A percentile compares a stretch with the other conserved stretches of the same genome.
phyloP scores from a whole-genome alignment of 2,113 vertebrate genomes.

The Todiramphus saurophagus region DNA sequence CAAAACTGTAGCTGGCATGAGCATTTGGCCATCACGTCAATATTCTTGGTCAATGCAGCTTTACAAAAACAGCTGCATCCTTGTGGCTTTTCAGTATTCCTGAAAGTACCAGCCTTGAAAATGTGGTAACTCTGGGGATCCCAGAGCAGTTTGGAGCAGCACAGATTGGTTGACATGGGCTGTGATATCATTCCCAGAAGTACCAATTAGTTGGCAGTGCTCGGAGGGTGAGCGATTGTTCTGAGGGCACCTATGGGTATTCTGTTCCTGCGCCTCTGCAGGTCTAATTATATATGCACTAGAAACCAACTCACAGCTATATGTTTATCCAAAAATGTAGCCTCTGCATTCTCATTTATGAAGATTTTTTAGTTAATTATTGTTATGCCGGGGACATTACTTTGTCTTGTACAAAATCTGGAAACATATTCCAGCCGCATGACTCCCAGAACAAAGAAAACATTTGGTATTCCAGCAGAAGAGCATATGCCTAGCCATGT shows the following conservation, averaged over 20 bases:
- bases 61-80: background rate
- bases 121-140: conserved; percentile 17
- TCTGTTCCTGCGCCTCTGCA: background rate
- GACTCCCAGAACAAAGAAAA: conserved; percentile 20
- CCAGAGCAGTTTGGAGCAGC: conserved; percentile 30
- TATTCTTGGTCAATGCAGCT: background rate
- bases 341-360: conserved; percentile 21
- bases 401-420: background rate
- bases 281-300: conserved; percentile 44
- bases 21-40: background rate
- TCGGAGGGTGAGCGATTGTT: conserved; percentile 60
- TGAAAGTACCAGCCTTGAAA: conserved; percentile 39
- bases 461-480: background rate
- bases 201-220: conserved; percentile 65
- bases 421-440: background rate
- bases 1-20: background rate
- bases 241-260: conserved; percentile 53
- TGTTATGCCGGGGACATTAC: background rate
- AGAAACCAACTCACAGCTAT: conserved; percentile 39
- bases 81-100: conserved; percentile 45
- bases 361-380: conserved; percentile 48
- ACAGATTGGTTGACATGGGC: conserved; percentile 35
- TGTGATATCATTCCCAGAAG: conserved; percentile 65
- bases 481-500: background rate
- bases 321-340: conserved; percentile 34